Evolutionary conservation across 2,888 invertebrate species (phyloP).

Genomic region (Pseudococcus longispinus): DNA sequence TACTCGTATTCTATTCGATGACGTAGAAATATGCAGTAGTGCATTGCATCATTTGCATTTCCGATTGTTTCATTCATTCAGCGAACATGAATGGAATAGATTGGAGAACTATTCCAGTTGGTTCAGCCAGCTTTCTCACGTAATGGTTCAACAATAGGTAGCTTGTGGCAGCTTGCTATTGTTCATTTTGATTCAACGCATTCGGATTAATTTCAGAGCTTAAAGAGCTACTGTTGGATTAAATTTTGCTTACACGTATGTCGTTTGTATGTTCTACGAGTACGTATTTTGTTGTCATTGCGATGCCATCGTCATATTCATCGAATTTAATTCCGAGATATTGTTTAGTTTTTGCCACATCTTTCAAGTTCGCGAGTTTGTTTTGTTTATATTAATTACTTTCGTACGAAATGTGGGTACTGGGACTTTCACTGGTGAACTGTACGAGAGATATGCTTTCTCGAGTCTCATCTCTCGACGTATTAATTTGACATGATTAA

Average conservation of each 20-base stretch:
- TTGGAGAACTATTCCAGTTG: neutral
- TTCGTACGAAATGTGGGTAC: neutral
- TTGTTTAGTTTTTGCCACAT: neutral
- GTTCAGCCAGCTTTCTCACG: neutral
- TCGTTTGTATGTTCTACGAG: neutral
- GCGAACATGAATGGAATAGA: neutral
- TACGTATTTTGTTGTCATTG: neutral
- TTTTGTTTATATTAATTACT: neutral
- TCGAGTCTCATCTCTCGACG: slow-evolving; percentile 5
- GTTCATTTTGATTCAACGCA: neutral
- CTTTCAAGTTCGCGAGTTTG: neutral
- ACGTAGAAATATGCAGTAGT: neutral
- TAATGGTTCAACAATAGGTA: neutral
- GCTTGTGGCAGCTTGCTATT: neutral
- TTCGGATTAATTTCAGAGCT: neutral
- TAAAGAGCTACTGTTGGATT: neutral
- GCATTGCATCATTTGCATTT: neutral
- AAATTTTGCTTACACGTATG: neutral
- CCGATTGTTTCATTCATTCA: neutral
- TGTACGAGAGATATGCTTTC: slow-evolving; percentile 3
- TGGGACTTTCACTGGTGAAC: neutral
- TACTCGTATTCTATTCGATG: neutral
- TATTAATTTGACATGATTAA: slow-evolving; percentile 10
- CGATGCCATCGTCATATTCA: neutral
- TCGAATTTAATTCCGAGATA: neutral